A percentile compares a stretch with the other conserved stretches of the same genome.
Evolutionary conservation across 2,888 invertebrate genomes (phyloP).

Genomic region (Pollenia angustigena): DNA sequence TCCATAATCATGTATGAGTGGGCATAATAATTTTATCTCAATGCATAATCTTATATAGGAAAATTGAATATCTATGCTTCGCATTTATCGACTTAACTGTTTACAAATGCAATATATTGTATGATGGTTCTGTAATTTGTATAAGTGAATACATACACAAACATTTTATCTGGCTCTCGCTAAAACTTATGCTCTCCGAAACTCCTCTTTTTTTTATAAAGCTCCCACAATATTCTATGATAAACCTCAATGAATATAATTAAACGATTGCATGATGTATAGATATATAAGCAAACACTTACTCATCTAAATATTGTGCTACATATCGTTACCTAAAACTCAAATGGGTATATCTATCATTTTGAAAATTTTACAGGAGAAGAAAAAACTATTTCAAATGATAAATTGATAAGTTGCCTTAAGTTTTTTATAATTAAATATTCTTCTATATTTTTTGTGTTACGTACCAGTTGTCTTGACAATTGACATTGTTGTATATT

Average conservation of each 20-base stretch:
- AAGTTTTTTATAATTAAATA: too few species aligned
- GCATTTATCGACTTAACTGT: constrained; percentile 70
- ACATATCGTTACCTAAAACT: too few species aligned
- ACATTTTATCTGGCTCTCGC: background rate
- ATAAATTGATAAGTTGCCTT: too few species aligned
- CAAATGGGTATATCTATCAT: too few species aligned
- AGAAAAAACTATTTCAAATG: too few species aligned
- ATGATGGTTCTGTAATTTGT: constrained; percentile 1
- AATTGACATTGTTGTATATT: too few species aligned
- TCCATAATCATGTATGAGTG: background rate
- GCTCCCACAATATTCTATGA: constrained; percentile 38
- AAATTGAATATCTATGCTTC: constrained; percentile 67
- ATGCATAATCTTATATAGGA: constrained; percentile 63
- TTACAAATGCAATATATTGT: constrained; percentile 50
- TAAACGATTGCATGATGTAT: constrained; percentile 48
- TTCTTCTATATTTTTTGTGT: too few species aligned
- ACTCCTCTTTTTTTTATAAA: background rate
- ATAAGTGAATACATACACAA: background rate
- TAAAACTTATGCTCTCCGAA: constrained; percentile 6
- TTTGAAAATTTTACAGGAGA: too few species aligned
- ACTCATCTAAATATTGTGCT: background rate
- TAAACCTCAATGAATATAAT: constrained; percentile 53
- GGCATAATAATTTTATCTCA: constrained; percentile 64
- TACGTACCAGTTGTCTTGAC: too few species aligned
- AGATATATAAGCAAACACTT: background rate